Evolutionary conservation across 2,113 vertebrate species (phyloP).

Genomic region (Columba livia): DNA sequence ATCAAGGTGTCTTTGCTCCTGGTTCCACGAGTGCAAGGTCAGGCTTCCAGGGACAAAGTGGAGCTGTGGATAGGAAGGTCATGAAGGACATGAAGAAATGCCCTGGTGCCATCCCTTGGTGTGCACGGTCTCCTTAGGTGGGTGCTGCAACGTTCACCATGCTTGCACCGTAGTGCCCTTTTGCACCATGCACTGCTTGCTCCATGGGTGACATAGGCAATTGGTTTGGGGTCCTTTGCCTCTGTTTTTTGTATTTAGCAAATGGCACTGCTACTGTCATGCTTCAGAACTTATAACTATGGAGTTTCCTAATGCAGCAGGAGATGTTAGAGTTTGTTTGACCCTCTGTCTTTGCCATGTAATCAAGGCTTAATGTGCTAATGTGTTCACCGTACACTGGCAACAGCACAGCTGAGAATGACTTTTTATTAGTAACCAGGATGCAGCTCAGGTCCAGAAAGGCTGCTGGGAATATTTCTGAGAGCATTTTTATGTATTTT

Average conservation of each 20-base stretch:
- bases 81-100: background rate
- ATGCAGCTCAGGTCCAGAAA: background rate
- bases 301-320: background rate
- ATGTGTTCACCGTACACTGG: background rate
- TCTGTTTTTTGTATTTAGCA: background rate
- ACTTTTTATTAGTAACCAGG: background rate
- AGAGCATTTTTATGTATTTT: background rate
- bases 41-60: background rate
- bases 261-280: rapidly evolving
- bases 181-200: background rate
- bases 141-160: rapidly evolving
- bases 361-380: background rate
- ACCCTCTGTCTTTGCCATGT: background rate
- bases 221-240: background rate
- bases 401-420: background rate
- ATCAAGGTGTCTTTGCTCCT: background rate
- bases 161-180: background rate
- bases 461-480: slow-evolving; percentile 17
- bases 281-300: background rate
- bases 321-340: background rate
- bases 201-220: background rate
- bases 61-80: background rate
- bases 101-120: rapidly evolving
- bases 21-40: background rate
- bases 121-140: background rate